Percentiles rank a stretch among this genome's conserved stretches.
Conservation (phyloP, 2,113 vertebrate species). For the Rhinogobius similis region DNA sequence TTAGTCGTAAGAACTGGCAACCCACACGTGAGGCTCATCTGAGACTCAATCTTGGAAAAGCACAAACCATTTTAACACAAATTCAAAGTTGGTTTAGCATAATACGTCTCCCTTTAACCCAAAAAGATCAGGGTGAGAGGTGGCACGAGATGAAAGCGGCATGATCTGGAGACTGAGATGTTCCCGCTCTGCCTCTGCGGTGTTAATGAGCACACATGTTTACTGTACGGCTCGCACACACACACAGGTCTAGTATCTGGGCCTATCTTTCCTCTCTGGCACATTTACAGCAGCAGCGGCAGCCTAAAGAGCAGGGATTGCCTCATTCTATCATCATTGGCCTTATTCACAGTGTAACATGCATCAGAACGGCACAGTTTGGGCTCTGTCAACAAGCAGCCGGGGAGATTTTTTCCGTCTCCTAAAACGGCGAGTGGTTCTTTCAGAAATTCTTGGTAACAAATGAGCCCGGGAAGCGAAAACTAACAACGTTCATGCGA, state of each 20-base stretch:
- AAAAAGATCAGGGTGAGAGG: conserved; percentile 35
- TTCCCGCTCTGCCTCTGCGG: conserved; percentile 18
- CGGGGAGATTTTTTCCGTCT: background rate
- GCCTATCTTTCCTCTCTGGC: conserved; percentile 44
- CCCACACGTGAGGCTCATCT: too few relatives aligned
- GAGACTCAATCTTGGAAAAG: background rate
- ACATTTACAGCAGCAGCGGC: conserved; percentile 24
- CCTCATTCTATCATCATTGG: conserved; percentile 79
- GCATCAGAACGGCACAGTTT: conserved; percentile 49
- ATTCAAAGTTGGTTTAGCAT: background rate
- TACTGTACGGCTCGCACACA: conserved; percentile 26
- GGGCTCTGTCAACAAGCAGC: conserved; percentile 27
- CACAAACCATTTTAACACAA: background rate
- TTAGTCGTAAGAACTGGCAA: too few relatives aligned
- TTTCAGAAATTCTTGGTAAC: background rate
- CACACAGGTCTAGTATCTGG: conserved; percentile 51
- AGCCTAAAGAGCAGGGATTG: conserved; percentile 68
- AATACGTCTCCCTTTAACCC: conserved; percentile 41
- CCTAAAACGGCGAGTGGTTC: background rate
- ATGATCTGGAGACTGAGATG: conserved; percentile 64
- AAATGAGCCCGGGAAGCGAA: background rate
- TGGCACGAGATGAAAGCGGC: conserved; percentile 20
- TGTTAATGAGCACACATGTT: conserved; percentile 68
- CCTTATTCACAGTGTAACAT: conserved; percentile 66
- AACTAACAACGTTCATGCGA: background rate